phyloP scores from a whole-genome alignment of 2,888 invertebrate genomes.

The Eristalis tenax region DNA sequence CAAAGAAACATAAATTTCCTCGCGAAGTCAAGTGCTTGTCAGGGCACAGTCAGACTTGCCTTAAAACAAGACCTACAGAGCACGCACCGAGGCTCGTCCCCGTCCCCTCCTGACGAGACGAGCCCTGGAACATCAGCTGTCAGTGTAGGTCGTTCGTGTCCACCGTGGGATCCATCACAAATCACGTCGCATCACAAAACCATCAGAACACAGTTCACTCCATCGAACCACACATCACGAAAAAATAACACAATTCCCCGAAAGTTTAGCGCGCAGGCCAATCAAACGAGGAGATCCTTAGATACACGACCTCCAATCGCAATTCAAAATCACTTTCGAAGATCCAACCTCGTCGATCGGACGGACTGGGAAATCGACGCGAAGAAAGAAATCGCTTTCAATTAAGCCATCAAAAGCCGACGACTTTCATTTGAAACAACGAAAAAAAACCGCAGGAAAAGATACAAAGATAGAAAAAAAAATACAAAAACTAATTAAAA shows the following conservation, averaged over 20 bases:
- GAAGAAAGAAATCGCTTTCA: neutral
- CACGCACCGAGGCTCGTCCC: too few relatives aligned
- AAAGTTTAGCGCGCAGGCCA: neutral
- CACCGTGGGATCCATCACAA: too few relatives aligned
- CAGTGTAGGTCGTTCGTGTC: too few relatives aligned
- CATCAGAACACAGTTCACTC: neutral
- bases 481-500: conserved; percentile 7
- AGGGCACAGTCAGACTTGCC: too few relatives aligned
- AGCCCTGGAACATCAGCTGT: too few relatives aligned
- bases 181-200: neutral
- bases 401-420: neutral
- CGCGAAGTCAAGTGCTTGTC: too few relatives aligned
- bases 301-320: neutral
- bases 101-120: too few relatives aligned
- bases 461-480: neutral
- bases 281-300: neutral
- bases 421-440: neutral
- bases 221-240: neutral
- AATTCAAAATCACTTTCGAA: neutral
- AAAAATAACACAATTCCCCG: neutral
- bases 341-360: neutral
- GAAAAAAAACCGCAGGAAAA: neutral
- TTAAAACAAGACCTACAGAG: too few relatives aligned
- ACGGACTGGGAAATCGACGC: too few relatives aligned
- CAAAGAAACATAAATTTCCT: too few relatives aligned